Base-by-base conservation (phyloP, 2,888 invertebrate genomes). In the Leucozona laternaria region DNA sequence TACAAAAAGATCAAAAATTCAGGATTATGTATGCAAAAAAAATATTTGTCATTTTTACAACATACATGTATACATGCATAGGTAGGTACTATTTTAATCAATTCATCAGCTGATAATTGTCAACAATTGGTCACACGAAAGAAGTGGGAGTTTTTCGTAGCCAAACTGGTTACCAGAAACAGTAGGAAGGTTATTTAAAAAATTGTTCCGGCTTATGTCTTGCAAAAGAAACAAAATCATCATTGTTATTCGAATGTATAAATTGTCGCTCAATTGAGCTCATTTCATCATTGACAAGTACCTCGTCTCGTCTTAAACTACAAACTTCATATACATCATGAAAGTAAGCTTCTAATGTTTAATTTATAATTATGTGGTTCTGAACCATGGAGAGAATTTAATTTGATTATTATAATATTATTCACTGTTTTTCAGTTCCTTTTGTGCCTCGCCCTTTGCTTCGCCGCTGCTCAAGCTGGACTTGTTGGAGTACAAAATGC, bases 381-480 rank as follows among this genome's bases (percentile, higher is more conserved):
- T 20, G 15, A 4, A 48, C n/a, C 17, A 2, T 43, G 2, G 17
- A n/a, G 4, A n/a, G 1, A 43, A 17, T 43, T 43, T 17, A 53
- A 25, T 25, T 6, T 50, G 2, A 22, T n/a, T n/a, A 17, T 3
- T 7, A 31, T 7, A 31, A 31, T 31, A 53, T 25, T 25, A 22
- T 15, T 31, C 8, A 7, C 8, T n/a, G 40, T n/a, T 17, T 77
- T 85, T 31, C 45, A 85, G 85, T 72, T 85, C 80, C 48, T 85
- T 11, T 8, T 85, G 68, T 85, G 85, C 70, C 72, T 85, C 28
- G 73, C 45, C 7, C 77, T 85, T 6, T 85, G 80, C 78, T 70
- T 85, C 15, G 81, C 85, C 7, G 85, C 68, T 40, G 85, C 77
- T n/a, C 80, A 85, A 62, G 80, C 85, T 34, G 80, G 77, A 40